A percentile compares a stretch with the other conserved stretches of the same genome.
Evolutionary conservation across 2,888 invertebrate species (phyloP).

Genomic region (Helicoverpa assulta): DNA sequence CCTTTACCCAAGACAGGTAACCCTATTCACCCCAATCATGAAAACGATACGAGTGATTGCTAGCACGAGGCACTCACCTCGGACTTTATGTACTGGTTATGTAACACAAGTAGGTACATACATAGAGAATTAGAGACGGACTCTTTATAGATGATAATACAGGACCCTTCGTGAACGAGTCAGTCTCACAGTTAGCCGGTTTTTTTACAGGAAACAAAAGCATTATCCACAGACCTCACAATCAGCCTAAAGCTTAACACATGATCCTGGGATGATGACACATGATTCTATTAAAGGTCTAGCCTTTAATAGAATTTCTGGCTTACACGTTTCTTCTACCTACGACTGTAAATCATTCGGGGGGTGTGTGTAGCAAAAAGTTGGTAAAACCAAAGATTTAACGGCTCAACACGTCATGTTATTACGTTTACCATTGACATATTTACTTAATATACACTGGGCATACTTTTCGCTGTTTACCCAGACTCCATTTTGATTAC

Average conservation of each 20-base stretch:
- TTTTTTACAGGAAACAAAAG: no score
- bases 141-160: no score
- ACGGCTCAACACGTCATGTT: neutral
- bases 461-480: conserved; percentile 8
- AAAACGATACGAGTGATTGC: conserved; percentile 12
- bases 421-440: neutral
- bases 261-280: no score
- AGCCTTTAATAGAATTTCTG: no score
- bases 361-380: neutral
- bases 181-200: no score
- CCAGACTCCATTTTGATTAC: conserved; percentile 19
- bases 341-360: no score
- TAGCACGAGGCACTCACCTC: conserved; percentile 20
- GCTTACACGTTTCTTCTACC: no score
- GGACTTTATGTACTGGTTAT: neutral
- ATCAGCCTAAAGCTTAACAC: no score
- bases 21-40: conserved; percentile 13
- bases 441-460: conserved; percentile 5
- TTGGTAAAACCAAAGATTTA: conserved; percentile 4
- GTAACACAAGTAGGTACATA: neutral
- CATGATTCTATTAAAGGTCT: no score
- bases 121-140: no score
- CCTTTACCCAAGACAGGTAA: neutral
- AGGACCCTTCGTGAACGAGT: no score
- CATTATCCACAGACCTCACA: no score